Conservation (phyloP, 1,140 invertebrate species). For the Euwallacea fornicatus region DNA sequence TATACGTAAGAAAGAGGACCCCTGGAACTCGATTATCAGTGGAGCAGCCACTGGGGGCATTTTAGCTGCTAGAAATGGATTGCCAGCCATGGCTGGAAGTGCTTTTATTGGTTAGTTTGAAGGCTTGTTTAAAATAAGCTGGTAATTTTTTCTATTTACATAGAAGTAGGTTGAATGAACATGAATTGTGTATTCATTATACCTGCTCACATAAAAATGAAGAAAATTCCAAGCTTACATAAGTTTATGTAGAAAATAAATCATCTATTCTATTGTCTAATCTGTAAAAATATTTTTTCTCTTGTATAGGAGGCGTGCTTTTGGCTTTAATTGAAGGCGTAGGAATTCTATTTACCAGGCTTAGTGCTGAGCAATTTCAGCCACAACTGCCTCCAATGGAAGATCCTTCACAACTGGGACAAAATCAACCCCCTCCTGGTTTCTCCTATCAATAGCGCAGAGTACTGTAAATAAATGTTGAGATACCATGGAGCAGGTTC, state of each 20-base stretch:
- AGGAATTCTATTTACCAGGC: slow-evolving; percentile 87
- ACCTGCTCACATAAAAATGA: too few species aligned
- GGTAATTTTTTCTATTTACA: too few species aligned
- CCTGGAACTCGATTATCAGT: slow-evolving; percentile 97
- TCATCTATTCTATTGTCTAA: not conserved
- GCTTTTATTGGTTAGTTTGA: slow-evolving; percentile 75
- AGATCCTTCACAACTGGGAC: slow-evolving; percentile 61
- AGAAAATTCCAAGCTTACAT: too few species aligned
- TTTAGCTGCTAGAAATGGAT: slow-evolving; percentile 90
- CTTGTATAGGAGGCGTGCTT: slow-evolving; percentile 72
- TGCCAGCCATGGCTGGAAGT: slow-evolving; percentile 93
- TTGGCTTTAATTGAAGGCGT: slow-evolving; percentile 96
- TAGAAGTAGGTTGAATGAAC: too few species aligned
- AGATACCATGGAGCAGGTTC: not conserved
- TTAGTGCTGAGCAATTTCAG: slow-evolving; percentile 88
- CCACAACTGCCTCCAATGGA: slow-evolving; percentile 72
- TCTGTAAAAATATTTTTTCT: not conserved
- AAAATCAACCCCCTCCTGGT: slow-evolving; percentile 38
- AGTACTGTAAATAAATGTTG: slow-evolving; percentile 17
- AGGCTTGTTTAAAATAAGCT: not conserved
- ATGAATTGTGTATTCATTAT: too few species aligned
- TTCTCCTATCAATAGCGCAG: slow-evolving; percentile 40
- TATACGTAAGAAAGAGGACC: slow-evolving; percentile 95
- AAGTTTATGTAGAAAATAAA: too few species aligned
- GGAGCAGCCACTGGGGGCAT: slow-evolving; percentile 94